Conservation (phyloP, 1,140 invertebrate genomes). For the Pogonus chalceus region DNA sequence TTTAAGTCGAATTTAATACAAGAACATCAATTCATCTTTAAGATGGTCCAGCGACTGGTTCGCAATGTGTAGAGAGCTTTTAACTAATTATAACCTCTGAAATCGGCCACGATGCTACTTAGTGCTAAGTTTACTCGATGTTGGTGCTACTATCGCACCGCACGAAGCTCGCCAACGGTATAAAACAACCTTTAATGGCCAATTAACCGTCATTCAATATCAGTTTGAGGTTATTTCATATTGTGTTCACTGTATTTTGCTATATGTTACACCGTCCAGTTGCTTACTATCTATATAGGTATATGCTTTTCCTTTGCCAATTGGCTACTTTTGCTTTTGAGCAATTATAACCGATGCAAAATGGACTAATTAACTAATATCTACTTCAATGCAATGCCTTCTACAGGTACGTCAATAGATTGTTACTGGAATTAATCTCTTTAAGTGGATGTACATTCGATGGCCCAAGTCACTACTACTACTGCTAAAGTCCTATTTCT, state of each 20-base stretch:
- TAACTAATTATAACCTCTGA: conserved; percentile 29
- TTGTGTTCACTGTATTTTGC: too few relatives aligned
- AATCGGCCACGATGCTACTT: conserved; percentile 19
- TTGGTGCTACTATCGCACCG: not conserved
- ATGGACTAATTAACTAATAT: conserved; percentile 6
- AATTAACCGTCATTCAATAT: conserved; percentile 26
- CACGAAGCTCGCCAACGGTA: conserved; percentile 18
- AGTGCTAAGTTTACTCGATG: conserved; percentile 7
- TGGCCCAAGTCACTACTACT: too few relatives aligned
- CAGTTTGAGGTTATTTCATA: too few relatives aligned
- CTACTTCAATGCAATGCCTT: conserved; percentile 2
- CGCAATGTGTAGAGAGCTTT: conserved; percentile 27
- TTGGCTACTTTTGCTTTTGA: not conserved
- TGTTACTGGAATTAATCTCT: too few relatives aligned
- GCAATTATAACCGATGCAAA: conserved; percentile 6
- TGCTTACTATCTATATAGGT: conserved; percentile 9
- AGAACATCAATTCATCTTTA: conserved; percentile 28
- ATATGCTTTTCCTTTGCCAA: not conserved
- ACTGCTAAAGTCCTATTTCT: too few relatives aligned
- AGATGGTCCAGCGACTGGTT: conserved; percentile 20
- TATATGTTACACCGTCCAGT: not conserved
- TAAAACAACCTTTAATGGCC: conserved; percentile 31
- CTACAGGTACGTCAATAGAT: too few relatives aligned
- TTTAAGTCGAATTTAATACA: conserved; percentile 18
- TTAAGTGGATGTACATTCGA: too few relatives aligned